Conservation (phyloP, 2,113 vertebrate genomes). For the Labrus mixtus region DNA sequence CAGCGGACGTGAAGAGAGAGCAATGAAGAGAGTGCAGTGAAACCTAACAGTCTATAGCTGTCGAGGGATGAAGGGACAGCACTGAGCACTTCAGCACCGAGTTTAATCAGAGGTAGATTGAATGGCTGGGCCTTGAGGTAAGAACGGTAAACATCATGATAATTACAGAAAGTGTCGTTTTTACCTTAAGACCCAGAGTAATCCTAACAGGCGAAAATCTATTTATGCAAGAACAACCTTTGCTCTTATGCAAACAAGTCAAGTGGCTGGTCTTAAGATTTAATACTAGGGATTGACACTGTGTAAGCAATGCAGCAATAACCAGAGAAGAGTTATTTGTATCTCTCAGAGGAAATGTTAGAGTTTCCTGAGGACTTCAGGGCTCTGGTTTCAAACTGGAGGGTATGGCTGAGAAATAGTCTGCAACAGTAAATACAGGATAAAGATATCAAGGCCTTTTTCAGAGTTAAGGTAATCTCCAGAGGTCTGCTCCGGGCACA, state of each 20-base stretch:
- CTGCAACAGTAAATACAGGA: slow-evolving; percentile 30
- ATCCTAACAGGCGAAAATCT: not conserved
- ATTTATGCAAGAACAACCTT: not conserved
- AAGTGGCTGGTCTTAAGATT: not conserved
- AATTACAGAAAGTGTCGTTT: not conserved
- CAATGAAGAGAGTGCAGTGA: slow-evolving; percentile 24
- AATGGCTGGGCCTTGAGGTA: not conserved
- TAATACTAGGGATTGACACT: not conserved
- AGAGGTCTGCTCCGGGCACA: slow-evolving; percentile 45
- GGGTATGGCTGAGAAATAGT: slow-evolving; percentile 24
- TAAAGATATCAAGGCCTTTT: slow-evolving; percentile 38
- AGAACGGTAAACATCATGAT: not conserved
- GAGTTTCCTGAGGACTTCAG: slow-evolving; percentile 31
- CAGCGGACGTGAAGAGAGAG: slow-evolving; percentile 25
- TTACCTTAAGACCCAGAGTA: not conserved
- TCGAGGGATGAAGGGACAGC: slow-evolving; percentile 16
- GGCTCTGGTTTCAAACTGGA: slow-evolving; percentile 13
- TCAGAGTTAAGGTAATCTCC: slow-evolving; percentile 28
- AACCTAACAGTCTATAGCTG: slow-evolving; percentile 13
- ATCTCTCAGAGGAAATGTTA: slow-evolving; percentile 11
- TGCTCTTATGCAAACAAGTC: not conserved
- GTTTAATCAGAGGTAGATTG: slow-evolving; percentile 10
- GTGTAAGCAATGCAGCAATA: not conserved
- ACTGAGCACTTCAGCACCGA: not conserved
- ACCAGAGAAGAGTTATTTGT: slow-evolving; percentile 5